A percentile compares a stretch with the other conserved stretches of the same genome.
phyloP scores from a whole-genome alignment of 2,888 invertebrate genomes.

The Troides aeacus region DNA sequence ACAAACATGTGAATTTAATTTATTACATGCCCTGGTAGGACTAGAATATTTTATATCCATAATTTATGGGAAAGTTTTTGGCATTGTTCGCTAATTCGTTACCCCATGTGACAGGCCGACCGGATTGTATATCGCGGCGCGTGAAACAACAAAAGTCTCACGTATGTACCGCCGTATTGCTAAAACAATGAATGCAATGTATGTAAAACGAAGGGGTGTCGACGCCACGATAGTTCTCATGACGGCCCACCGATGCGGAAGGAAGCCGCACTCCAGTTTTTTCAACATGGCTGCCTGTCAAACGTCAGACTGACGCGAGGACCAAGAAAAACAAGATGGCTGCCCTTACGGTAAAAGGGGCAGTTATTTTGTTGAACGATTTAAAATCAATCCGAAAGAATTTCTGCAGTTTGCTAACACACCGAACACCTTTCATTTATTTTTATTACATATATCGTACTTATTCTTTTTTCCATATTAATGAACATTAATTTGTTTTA shows the following conservation, averaged over 20 bases:
- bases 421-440: neutral
- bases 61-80: conserved; percentile 35
- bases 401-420: neutral
- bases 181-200: conserved; percentile 78
- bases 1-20: neutral
- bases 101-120: conserved; percentile 46
- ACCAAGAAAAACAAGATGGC: conserved; percentile 72
- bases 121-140: conserved; percentile 54
- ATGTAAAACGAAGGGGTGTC: conserved; percentile 76
- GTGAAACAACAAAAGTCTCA: conserved; percentile 69
- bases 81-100: conserved; percentile 45
- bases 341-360: conserved; percentile 54
- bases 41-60: neutral
- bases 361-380: conserved; percentile 45
- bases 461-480: too few species aligned
- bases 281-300: conserved; percentile 78
- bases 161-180: conserved; percentile 59
- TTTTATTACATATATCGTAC: too few species aligned
- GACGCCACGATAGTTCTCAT: conserved; percentile 72
- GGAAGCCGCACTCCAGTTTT: conserved; percentile 77
- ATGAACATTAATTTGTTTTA: too few species aligned
- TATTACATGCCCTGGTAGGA: neutral
- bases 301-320: conserved; percentile 65
- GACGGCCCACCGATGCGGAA: conserved; percentile 74
- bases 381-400: conserved; percentile 12